These are phyloP conservation scores for Calidris pygmaea DNA, from an alignment of 2,113 vertebrate species.

Conservation along the genomic window DNA sequence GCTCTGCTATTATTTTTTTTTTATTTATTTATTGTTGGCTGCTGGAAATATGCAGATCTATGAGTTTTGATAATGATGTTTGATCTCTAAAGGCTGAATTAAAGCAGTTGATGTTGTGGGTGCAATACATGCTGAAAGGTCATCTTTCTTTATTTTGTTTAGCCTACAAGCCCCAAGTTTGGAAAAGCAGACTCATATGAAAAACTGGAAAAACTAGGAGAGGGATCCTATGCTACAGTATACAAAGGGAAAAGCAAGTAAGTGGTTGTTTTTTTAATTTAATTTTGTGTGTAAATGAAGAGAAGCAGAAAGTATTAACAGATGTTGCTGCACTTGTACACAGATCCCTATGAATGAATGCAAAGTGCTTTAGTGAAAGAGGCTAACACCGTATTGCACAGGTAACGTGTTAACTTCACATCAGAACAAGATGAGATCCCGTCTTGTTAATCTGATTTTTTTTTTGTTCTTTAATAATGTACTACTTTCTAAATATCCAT, in stretches of 20 bases:
- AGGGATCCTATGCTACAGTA: slow-evolving; percentile 97
- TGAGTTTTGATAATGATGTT: background rate
- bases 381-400: background rate
- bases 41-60: background rate
- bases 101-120: background rate
- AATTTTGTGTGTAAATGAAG: background rate
- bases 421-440: background rate
- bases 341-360: background rate
- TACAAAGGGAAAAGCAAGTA: slow-evolving; percentile 99
- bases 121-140: background rate
- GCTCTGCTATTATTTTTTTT: background rate
- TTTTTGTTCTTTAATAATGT: background rate
- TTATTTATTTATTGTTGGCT: background rate
- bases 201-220: slow-evolving; percentile 96
- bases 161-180: slow-evolving; percentile 98
- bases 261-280: slow-evolving; percentile 65
- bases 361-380: background rate
- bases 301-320: background rate
- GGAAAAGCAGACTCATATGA: slow-evolving; percentile 98
- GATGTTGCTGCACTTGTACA: background rate
- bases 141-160: slow-evolving; percentile 33
- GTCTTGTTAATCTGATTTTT: background rate
- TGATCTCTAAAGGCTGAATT: background rate
- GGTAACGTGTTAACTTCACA: background rate
- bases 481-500: background rate